phyloP scores from a whole-genome alignment of 1,140 invertebrate species.

The Metopolophium dirhodum region DNA sequence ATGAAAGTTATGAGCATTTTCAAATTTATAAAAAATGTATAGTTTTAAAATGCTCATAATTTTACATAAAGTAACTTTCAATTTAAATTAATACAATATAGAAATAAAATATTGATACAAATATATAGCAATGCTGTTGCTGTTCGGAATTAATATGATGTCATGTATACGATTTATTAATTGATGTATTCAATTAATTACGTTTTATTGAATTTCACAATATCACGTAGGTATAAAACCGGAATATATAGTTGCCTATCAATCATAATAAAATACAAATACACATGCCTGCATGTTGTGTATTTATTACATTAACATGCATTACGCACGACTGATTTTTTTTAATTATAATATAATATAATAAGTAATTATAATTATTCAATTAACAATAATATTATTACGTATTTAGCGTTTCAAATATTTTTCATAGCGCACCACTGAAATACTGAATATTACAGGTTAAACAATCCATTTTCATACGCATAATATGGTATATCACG shows the following conservation, averaged over 20 bases:
- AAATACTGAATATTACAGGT: no score
- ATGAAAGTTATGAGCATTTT: no score
- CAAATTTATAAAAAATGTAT: no score
- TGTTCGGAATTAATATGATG: background rate
- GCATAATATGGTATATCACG: no score
- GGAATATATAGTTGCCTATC: background rate
- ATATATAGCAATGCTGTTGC: background rate
- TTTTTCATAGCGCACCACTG: background rate
- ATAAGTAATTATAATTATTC: background rate
- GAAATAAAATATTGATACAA: background rate
- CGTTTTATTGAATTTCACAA: background rate
- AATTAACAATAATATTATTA: background rate
- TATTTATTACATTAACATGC: background rate
- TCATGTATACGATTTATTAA: background rate
- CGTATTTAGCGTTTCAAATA: background rate
- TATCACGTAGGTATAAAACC: background rate
- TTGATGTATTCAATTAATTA: background rate
- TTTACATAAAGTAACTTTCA: no score
- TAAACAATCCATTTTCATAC: no score
- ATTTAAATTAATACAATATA: background rate
- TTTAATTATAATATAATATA: background rate
- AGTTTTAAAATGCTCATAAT: no score
- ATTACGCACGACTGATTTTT: background rate
- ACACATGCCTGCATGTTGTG: background rate
- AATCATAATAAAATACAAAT: background rate